These are phyloP conservation scores for Trichonephila clavipes DNA, from an alignment of 1,140 invertebrate species.

Conservation along the genomic window DNA sequence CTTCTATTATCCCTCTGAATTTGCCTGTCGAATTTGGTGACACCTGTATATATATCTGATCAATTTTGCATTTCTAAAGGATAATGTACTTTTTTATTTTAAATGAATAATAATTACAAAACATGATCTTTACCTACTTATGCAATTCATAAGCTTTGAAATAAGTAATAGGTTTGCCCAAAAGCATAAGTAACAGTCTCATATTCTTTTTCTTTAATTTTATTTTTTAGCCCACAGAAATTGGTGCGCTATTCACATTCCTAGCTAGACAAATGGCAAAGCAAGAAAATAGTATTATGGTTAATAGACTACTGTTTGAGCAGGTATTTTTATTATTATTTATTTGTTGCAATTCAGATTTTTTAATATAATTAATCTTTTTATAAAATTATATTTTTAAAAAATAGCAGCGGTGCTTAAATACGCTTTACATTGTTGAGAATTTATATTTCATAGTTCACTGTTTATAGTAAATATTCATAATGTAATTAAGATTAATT, in stretches of 20 bases:
- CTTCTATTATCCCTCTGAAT: too few relatives aligned
- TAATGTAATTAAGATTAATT: background rate
- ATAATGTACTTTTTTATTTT: too few relatives aligned
- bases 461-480: background rate
- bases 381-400: background rate
- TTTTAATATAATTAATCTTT: background rate
- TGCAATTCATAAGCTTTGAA: too few relatives aligned
- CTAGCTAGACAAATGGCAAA: slow-evolving; percentile 86
- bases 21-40: too few relatives aligned
- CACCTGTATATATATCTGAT: too few relatives aligned
- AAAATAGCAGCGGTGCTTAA: background rate
- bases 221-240: slow-evolving; percentile 82
- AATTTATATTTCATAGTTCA: too few relatives aligned
- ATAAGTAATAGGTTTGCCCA: too few relatives aligned
- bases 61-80: too few relatives aligned
- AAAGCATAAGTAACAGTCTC: too few relatives aligned
- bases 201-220: background rate
- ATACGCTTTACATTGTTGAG: too few relatives aligned
- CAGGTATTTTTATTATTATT: slow-evolving; percentile 80
- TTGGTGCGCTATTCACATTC: slow-evolving; percentile 88
- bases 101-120: too few relatives aligned
- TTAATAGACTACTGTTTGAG: slow-evolving; percentile 83
- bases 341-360: background rate
- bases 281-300: slow-evolving; percentile 81
- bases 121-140: too few relatives aligned